Evolutionary conservation across 2,113 vertebrate species (phyloP).

Genomic region (Tricholaema leucomelas): DNA sequence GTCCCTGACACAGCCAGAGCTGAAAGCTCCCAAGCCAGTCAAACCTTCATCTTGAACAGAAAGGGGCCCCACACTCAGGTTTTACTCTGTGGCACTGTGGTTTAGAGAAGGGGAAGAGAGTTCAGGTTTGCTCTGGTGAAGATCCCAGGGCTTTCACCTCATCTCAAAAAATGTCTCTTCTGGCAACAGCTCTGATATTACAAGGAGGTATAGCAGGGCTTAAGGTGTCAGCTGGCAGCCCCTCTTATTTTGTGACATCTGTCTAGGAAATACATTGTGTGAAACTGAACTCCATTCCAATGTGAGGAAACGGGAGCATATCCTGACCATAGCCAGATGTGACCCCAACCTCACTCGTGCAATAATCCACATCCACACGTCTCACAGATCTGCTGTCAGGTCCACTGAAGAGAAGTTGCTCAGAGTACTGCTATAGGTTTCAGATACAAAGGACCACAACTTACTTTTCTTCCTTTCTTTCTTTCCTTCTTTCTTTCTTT

Average conservation of each 20-base stretch:
- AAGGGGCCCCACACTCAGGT: background rate
- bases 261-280: conserved; percentile 23
- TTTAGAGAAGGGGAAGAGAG: background rate
- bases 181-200: background rate
- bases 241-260: conserved; percentile 5
- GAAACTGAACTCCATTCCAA: background rate
- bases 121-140: background rate
- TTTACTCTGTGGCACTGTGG: background rate
- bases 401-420: background rate
- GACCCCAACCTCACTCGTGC: background rate
- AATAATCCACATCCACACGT: background rate
- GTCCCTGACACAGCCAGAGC: background rate
- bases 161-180: background rate
- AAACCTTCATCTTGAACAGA: background rate
- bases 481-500: too few species aligned
- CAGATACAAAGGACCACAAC: background rate
- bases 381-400: background rate
- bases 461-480: background rate
- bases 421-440: background rate
- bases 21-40: background rate
- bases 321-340: background rate
- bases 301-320: background rate
- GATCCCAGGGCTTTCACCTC: background rate
- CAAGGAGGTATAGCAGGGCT: background rate
- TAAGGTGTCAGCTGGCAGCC: background rate